These are phyloP conservation scores for Venturia canescens DNA, from an alignment of 1,140 invertebrate species.

Conservation along the genomic window DNA sequence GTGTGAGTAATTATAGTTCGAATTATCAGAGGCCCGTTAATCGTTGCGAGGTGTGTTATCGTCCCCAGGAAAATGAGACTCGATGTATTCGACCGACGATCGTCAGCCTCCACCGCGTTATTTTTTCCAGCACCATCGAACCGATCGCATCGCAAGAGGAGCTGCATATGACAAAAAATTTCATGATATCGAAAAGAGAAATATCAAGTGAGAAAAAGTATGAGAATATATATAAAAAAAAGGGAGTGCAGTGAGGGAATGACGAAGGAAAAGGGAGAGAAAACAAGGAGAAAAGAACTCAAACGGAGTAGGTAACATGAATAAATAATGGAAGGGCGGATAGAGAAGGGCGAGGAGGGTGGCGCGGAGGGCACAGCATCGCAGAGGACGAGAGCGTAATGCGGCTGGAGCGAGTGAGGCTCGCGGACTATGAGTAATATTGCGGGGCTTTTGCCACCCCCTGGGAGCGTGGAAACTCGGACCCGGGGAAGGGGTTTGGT, in stretches of 20 bases:
- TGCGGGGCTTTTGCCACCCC: constrained; percentile 73
- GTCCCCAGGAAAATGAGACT: neutral
- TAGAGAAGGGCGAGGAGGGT: constrained; percentile 55
- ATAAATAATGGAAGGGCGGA: constrained; percentile 66
- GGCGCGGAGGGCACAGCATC: constrained; percentile 43
- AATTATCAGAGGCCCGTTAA: constrained; percentile 35
- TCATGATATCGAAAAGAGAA: neutral
- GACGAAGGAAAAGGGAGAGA: constrained; percentile 16
- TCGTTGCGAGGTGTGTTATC: constrained; percentile 15
- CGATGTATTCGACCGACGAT: constrained; percentile 26
- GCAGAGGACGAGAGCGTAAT: constrained; percentile 55
- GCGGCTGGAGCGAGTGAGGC: constrained; percentile 50
- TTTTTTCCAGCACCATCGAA: neutral
- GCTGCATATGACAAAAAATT: neutral
- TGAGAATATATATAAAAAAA: neutral
- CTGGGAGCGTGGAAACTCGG: constrained; percentile 55
- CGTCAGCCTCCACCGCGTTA: constrained; percentile 14
- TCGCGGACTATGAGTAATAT: constrained; percentile 76
- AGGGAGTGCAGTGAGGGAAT: neutral
- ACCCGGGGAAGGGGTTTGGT: constrained; percentile 53
- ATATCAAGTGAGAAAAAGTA: neutral
- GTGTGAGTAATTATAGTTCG: constrained; percentile 37
- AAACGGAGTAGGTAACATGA: constrained; percentile 59
- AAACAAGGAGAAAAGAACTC: constrained; percentile 43
- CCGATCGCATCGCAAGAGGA: neutral